phyloP scores from a whole-genome alignment of 2,113 vertebrate genomes.

The Tetrao urogallus region DNA sequence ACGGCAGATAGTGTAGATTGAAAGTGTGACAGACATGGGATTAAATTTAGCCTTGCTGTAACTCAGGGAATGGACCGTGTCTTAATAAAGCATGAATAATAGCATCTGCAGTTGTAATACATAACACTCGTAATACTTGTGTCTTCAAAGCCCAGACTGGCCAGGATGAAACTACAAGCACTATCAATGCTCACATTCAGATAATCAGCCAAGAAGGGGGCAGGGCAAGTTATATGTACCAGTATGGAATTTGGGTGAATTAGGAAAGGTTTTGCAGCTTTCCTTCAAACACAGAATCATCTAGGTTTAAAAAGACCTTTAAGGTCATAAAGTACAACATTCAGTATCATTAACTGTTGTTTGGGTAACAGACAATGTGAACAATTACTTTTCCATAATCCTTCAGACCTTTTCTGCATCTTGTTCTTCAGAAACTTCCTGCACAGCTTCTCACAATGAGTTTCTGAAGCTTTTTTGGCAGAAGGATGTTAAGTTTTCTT shows the following conservation, averaged over 20 bases:
- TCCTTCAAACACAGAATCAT: not conserved
- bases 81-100: not conserved
- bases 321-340: not conserved
- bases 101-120: not conserved
- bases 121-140: not conserved
- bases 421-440: not conserved
- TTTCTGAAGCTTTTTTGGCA: not conserved
- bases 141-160: not conserved
- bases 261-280: not conserved
- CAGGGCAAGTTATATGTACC: not conserved
- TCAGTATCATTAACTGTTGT: not conserved
- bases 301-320: not conserved
- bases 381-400: not conserved
- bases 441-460: not conserved
- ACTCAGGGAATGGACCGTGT: not conserved
- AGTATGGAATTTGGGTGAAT: not conserved
- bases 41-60: slow-evolving; percentile 2
- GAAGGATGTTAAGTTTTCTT: slow-evolving; percentile 13
- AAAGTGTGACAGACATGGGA: not conserved
- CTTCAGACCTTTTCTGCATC: not conserved
- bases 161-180: not conserved
- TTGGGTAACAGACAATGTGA: not conserved
- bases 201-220: not conserved
- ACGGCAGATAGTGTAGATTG: not conserved
- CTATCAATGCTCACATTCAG: not conserved